phyloP scores from a whole-genome alignment of 2,113 vertebrate species.

The Gallinago paraguaiae region DNA sequence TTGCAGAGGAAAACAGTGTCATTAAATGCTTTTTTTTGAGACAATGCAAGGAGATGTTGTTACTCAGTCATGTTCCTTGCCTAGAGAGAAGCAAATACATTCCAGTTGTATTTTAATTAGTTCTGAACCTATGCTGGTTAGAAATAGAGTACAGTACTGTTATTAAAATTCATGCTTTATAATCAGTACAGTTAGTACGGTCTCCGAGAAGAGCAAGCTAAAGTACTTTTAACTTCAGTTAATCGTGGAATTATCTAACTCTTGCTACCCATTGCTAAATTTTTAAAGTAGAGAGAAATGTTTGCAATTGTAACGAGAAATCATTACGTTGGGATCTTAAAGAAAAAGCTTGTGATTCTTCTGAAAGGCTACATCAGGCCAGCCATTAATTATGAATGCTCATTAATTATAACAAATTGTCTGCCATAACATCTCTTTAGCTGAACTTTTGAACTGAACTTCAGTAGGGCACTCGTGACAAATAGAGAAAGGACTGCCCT shows the following conservation, averaged over 20 bases:
- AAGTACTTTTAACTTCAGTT: neutral
- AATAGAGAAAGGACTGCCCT: neutral
- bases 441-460: neutral
- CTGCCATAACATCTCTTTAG: neutral
- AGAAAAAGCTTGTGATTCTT: neutral
- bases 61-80: neutral
- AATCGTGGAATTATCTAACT: neutral
- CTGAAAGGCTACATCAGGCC: neutral
- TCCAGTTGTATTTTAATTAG: neutral
- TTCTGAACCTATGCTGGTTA: neutral
- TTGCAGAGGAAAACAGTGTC: neutral
- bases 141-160: neutral
- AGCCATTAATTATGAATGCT: slow-evolving; percentile 34
- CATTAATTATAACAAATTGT: neutral
- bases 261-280: neutral
- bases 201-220: neutral
- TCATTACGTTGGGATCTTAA: neutral
- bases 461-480: neutral
- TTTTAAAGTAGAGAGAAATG: neutral
- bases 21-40: neutral
- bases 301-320: neutral
- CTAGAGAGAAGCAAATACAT: neutral
- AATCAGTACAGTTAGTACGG: neutral
- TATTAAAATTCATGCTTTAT: slow-evolving; percentile 43
- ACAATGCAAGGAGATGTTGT: neutral